Evolutionary conservation across 1,140 invertebrate genomes (phyloP), one percentile per base, ranked within the genome.

Genomic region (Asbolus verrucosus): DNA sequence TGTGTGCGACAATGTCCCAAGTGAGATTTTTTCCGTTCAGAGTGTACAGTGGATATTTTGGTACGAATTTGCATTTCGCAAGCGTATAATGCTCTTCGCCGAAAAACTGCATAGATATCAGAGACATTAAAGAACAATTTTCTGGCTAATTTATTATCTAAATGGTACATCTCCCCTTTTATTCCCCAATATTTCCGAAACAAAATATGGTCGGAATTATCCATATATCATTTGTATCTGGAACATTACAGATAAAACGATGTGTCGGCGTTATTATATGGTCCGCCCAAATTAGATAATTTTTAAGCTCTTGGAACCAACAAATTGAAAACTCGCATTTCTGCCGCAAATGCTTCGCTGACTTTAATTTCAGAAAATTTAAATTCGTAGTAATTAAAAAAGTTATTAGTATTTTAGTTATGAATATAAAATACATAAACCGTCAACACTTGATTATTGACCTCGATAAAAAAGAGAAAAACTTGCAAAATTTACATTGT

Each of bases 81-180:
- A 39, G 8, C 60, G 18, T 33, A n/a, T n/a, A 62, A 62, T 38
- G 31, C 36, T 62, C 31, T 38, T 38, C 19, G 33, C 11, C 19
- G 11, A 63, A 41, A 62, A 63, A 19, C 31, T 41, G 39, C 59
- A 62, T 62, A 63, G 36, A 63, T 63, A 39, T 14, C 33, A 41
- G 11, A 24, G 39, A 39, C 61, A 41, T 63, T 63, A 63, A 63
- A 63, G 61, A 21, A 63, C 61, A 21, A 63, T 63, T 63, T 63
- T 63, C 33, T 63, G 61, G 33, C 61, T 63, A 63, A 63, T 63
- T 63, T 63, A 63, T 41, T 39, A 63, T 63, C 61, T 63, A 63
- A 63, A 63, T 63, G 61, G 61, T 63, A 63, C 61, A 63, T 63
- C 61, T 63, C 61, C 61, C 61, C 61, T 63, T 63, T 63, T 63